A percentile compares a stretch with the other conserved stretches of the same genome.
Evolutionary conservation across 2,888 invertebrate genomes (phyloP).

Genomic region (Cheilosia scutellata): DNA sequence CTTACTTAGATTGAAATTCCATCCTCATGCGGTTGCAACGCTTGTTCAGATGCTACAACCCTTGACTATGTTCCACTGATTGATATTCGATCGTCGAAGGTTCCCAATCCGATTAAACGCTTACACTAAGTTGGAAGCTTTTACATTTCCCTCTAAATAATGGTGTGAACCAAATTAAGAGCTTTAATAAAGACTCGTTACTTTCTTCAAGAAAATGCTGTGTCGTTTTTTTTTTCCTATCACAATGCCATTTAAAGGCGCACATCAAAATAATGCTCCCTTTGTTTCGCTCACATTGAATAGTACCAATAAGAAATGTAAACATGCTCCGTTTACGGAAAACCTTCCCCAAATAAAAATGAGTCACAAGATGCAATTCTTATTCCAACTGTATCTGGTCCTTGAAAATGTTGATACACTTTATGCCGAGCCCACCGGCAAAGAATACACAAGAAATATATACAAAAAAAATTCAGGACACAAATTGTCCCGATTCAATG

Average conservation of each 20-base stretch:
- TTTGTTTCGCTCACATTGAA: no score
- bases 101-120: conserved; percentile 45
- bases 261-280: no score
- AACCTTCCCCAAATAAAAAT: no score
- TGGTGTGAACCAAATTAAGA: no score
- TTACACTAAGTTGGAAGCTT: not conserved
- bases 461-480: conserved; percentile 15
- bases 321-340: no score
- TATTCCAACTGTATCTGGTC: not conserved
- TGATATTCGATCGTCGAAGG: conserved; percentile 72
- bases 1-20: conserved; percentile 80
- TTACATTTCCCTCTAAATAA: no score
- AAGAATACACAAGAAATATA: not conserved
- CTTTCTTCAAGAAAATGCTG: no score
- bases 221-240: no score
- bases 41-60: conserved; percentile 78
- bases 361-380: not conserved
- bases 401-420: conserved; percentile 22
- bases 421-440: not conserved
- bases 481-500: conserved; percentile 47
- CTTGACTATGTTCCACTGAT: conserved; percentile 71
- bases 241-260: no score
- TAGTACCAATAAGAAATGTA: no score
- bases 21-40: conserved; percentile 80
- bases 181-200: no score